Conservation (phyloP, 2,888 invertebrate species). For the Crepidodera aurea region DNA sequence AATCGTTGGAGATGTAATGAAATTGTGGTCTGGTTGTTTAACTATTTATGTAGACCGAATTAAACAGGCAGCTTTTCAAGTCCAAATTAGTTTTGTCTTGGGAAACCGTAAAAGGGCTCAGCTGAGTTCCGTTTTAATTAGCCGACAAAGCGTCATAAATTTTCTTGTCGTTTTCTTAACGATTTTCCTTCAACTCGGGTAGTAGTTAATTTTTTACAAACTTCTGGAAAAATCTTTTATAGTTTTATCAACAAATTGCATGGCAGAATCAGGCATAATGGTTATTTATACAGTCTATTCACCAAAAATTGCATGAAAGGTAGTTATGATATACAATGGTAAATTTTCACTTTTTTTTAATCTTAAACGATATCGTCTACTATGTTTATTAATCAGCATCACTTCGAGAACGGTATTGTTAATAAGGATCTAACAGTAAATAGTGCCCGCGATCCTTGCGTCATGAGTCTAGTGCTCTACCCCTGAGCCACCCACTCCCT, state of each 20-base stretch:
- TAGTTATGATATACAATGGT: no score
- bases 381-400: no score
- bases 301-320: no score
- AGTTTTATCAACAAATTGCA: not conserved
- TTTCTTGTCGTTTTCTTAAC: slow-evolving; percentile 11
- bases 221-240: not conserved
- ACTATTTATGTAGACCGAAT: slow-evolving; percentile 33
- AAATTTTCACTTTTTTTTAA: no score
- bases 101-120: slow-evolving; percentile 11
- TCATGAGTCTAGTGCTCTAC: no score
- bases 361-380: no score
- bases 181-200: slow-evolving; percentile 1
- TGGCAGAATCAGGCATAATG: no score
- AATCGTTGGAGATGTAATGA: not conserved
- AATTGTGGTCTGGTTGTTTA: slow-evolving; percentile 19
- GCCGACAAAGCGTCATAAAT: slow-evolving; percentile 17
- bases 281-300: no score
- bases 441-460: no score
- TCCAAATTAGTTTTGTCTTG: slow-evolving; percentile 24
- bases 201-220: not conserved
- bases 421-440: no score
- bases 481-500: no score
- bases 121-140: slow-evolving; percentile 19
- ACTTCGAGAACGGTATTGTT: no score
- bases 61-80: slow-evolving; percentile 22